A percentile compares a stretch with the other conserved stretches of the same genome.
These are phyloP conservation scores for Steinernema hermaphroditum DNA, from an alignment of 2,888 invertebrate species.

Conservation along the genomic window DNA sequence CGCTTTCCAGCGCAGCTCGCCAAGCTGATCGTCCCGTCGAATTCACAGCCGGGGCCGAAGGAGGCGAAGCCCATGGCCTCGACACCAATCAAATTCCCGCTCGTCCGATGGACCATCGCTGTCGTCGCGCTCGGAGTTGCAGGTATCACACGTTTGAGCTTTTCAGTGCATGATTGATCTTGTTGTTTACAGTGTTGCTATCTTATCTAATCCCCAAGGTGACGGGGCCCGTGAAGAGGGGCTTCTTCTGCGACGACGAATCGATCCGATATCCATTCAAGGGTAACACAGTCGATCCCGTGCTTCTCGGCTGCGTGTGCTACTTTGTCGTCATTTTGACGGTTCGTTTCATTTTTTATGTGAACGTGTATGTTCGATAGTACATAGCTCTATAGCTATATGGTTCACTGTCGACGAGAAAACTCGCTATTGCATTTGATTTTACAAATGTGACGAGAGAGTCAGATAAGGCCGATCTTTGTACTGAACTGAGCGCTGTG, in stretches of 20 bases:
- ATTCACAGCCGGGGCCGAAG: neutral
- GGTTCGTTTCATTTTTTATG: neutral
- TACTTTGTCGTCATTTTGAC: neutral
- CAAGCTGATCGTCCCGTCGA: constrained; percentile 15
- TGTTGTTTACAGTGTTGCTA: neutral
- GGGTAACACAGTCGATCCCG: constrained; percentile 70
- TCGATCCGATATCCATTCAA: constrained; percentile 82
- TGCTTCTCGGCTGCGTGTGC: constrained; percentile 38
- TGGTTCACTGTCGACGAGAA: too few relatives aligned
- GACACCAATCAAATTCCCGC: neutral
- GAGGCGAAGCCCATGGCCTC: neutral
- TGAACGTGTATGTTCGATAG: too few relatives aligned
- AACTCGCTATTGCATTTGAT: too few relatives aligned
- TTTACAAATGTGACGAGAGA: too few relatives aligned
- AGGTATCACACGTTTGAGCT: neutral
- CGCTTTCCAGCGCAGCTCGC: neutral
- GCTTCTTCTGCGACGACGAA: constrained; percentile 94
- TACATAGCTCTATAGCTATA: too few relatives aligned
- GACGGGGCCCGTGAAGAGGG: constrained; percentile 70
- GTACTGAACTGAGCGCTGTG: too few relatives aligned
- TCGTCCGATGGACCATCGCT: constrained; percentile 1
- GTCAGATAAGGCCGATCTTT: too few relatives aligned
- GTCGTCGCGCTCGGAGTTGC: neutral
- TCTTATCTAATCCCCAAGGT: constrained; percentile 1
- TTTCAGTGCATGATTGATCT: neutral